These are phyloP conservation scores for Aquatica leii DNA, from an alignment of 2,888 invertebrate genomes.

Conservation along the genomic window DNA sequence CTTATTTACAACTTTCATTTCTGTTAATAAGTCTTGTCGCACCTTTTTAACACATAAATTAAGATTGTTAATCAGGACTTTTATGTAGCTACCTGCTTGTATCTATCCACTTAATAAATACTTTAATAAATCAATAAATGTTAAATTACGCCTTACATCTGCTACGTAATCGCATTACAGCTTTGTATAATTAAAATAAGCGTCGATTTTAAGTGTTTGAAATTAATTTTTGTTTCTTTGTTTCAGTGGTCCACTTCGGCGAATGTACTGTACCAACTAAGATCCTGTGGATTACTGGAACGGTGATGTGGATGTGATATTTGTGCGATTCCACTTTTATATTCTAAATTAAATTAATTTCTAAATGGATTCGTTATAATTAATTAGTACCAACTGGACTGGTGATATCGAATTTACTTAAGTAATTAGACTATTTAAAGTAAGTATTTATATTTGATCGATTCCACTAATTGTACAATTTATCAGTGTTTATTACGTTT, in stretches of 20 bases:
- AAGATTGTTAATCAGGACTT: constrained; percentile 9
- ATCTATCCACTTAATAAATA: constrained; percentile 10
- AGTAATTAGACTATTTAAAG: constrained; percentile 44
- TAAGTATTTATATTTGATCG: constrained; percentile 45
- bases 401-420: constrained; percentile 43
- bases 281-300: constrained; percentile 26
- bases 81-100: constrained; percentile 10
- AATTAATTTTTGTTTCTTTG: constrained; percentile 26
- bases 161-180: constrained; percentile 1
- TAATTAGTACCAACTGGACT: constrained; percentile 31
- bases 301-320: constrained; percentile 38
- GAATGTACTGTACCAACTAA: constrained; percentile 43
- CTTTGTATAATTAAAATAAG: neutral
- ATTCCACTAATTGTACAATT: constrained; percentile 44
- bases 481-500: constrained; percentile 52
- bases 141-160: constrained; percentile 7
- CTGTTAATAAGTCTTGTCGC: constrained; percentile 6
- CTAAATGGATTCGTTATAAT: constrained; percentile 30
- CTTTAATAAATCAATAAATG: constrained; percentile 10
- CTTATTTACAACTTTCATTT: constrained; percentile 9
- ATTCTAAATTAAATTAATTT: constrained; percentile 39
- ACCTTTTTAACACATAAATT: constrained; percentile 10
- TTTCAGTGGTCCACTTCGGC: constrained; percentile 51
- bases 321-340: constrained; percentile 37
- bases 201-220: neutral